These are phyloP conservation scores for Myrmophylax atrothorax DNA, from an alignment of 2,113 vertebrate genomes.

Conservation along the genomic window DNA sequence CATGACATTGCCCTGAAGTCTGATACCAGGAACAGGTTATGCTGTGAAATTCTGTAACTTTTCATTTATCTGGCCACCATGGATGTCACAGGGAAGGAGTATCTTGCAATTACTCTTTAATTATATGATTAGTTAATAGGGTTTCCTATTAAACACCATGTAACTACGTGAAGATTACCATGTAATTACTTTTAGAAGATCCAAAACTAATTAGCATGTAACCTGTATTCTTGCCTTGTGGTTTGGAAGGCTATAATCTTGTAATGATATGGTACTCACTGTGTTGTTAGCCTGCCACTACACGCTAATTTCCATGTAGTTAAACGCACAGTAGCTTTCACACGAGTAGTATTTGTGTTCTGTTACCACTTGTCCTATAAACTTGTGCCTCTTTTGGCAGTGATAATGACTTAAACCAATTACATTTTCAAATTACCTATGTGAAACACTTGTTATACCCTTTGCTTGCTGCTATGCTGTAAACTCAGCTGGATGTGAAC, in stretches of 20 bases:
- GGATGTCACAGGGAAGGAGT: constrained; percentile 30
- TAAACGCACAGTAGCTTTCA: constrained; percentile 16
- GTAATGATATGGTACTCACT: constrained; percentile 57
- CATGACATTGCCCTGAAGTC: background rate
- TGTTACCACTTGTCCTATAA: constrained; percentile 24
- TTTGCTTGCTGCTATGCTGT: background rate
- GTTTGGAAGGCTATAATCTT: constrained; percentile 56
- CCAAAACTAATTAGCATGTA: constrained; percentile 63
- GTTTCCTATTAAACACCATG: constrained; percentile 51
- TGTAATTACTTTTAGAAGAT: constrained; percentile 65
- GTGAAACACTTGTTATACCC: background rate
- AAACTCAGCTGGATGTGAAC: constrained; percentile 28
- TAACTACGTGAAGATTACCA: constrained; percentile 57
- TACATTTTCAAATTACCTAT: constrained; percentile 13
- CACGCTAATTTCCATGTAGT: constrained; percentile 16
- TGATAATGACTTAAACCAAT: constrained; percentile 27
- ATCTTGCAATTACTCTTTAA: constrained; percentile 54
- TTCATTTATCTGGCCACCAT: constrained; percentile 9
- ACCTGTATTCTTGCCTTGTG: constrained; percentile 62
- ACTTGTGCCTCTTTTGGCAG: constrained; percentile 15
- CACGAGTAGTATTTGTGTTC: constrained; percentile 7
- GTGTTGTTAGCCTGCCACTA: constrained; percentile 36
- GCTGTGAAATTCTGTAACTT: background rate
- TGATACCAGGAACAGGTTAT: background rate
- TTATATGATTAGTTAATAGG: constrained; percentile 47